Evolutionary conservation across 2,797 vertebrate species (phyloP), one percentile per base, ranked within the genome.

Genomic region (Oreonectes daqikongensis): DNA sequence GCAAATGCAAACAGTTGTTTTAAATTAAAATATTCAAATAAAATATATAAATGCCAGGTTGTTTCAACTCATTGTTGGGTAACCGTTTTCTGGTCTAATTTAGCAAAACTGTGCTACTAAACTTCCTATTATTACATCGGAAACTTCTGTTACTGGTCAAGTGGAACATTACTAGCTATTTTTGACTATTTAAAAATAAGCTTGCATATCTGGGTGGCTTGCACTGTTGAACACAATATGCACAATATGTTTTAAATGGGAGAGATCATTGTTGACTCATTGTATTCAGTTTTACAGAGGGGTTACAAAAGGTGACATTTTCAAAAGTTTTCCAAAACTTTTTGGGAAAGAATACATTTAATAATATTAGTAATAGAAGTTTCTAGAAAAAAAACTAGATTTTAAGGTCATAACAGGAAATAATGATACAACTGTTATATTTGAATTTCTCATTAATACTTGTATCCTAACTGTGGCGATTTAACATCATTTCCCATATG

Each of bases 81-180:
- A 35, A 35, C 1, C 8, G 10, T 2, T 9, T 35, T 2, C 10
- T 10, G 9, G 32, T 7, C 9, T 10, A 35, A 35, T 10, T 9
- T 9, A 7, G 10, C 8, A 10, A 1, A 35, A 35, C 8, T 35
- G 35, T 35, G 18, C n/a, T 48, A 38, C 7, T 11, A 26, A 2
- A 5, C 30, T 40, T 32, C 5, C 40, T 46, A 53, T 69, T 61
- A 68, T 61, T 40, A 69, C 44, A 69, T 28, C 30, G 20, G 66
- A 69, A 77, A 48, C 66, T 35, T 76, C 65, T 68, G 53, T 55
- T 40, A 9, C 5, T 60, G 65, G n/a, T 28, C 75, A 69, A 52
- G 40, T 44, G n/a, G 35, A 26, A 67, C 24, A 59, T n/a, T 8
- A 46, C n/a, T 30, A n/a, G 12, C 63, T 76, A 61, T 76, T 69